Evolutionary conservation across 2,797 vertebrate species (phyloP), one percentile per base, ranked within the genome.

Genomic region (Phrynocephalus guinanensis): DNA sequence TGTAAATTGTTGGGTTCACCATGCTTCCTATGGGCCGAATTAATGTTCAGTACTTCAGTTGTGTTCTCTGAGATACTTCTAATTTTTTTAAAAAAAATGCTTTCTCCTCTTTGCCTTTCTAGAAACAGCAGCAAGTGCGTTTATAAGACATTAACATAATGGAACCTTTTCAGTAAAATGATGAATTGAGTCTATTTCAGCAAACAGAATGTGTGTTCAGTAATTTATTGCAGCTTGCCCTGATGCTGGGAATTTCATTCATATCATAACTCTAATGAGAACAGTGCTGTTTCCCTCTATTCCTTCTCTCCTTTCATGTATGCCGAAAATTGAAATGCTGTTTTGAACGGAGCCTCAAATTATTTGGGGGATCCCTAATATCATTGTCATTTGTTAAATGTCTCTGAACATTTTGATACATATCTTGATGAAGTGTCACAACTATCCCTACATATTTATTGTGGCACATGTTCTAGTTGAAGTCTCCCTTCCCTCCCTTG

Each of bases 141-240:
- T 96, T 95, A 85, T 94, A 93, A 95, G 94, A 94, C 94, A 97
- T 98, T 97, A 97, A 95, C 97, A 97, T 97, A 97, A 97, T 97
- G 97, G 96, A 96, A 96, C 96, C 96, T 97, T 97, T 97, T 97
- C 96, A 96, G 94, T 97, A 96, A 96, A 96, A 96, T 97, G 97
- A 97, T 97, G 94, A 97, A 97, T 97, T 94, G 96, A 96, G 91
- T 92, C 91, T 93, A 95, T 97, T 96, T 95, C 94, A 92, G 95
- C 94, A 96, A 97, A 96, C 96, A 96, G 96, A 96, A 95, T 84
- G 56, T 86, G 94, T 91, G 90, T 92, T 94, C 95, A 89, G 92
- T 97, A 95, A 97, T 97, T 97, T 97, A 97, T 96, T 94, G 95
- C 91, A 70, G 87, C 67, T 92, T 76, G 83, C 92, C 89, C 88